Conservation (phyloP, 1,140 invertebrate species). For the Drosophila nannoptera region DNA sequence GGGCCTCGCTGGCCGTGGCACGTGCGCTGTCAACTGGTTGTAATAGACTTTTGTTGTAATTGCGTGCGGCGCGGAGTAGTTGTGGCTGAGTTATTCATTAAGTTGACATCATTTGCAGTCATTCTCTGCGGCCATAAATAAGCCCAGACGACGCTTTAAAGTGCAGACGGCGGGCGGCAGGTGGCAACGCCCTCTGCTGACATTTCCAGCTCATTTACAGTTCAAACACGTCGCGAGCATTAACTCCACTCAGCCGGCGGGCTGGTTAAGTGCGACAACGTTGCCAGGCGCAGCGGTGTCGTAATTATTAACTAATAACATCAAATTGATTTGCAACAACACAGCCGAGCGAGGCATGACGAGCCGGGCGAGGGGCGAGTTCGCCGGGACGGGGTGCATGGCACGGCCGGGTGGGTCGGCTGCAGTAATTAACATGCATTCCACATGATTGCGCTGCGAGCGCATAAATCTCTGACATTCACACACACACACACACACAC, state of each 20-base stretch:
- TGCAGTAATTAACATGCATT: constrained; percentile 76
- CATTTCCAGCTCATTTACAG: constrained; percentile 75
- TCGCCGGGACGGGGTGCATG: too few species aligned
- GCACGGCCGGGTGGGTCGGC: constrained; percentile 36
- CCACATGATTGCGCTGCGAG: constrained; percentile 69
- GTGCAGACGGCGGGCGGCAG: constrained; percentile 3
- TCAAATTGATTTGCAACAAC: constrained; percentile 77
- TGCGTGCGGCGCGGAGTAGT: constrained; percentile 14
- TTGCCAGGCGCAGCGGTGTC: constrained; percentile 37
- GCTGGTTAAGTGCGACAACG: constrained; percentile 65
- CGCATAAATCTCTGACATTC: constrained; percentile 65
- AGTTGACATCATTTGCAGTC: constrained; percentile 72
- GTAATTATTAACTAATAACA: constrained; percentile 78
- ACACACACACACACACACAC: constrained; percentile 19
- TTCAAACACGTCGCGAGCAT: constrained; percentile 76
- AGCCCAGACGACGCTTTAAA: constrained; percentile 58
- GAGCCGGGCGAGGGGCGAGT: too few species aligned
- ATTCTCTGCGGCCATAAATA: constrained; percentile 67
- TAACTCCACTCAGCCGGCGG: constrained; percentile 56
- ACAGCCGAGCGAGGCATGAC: constrained; percentile 18
- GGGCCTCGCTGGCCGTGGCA: constrained; percentile 6
- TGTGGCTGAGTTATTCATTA: constrained; percentile 73
- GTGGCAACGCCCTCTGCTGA: constrained; percentile 41
- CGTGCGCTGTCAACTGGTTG: constrained; percentile 65
- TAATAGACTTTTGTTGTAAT: constrained; percentile 38